phyloP scores from a whole-genome alignment of 1,140 invertebrate genomes.

The Drosophila tsacasi region DNA sequence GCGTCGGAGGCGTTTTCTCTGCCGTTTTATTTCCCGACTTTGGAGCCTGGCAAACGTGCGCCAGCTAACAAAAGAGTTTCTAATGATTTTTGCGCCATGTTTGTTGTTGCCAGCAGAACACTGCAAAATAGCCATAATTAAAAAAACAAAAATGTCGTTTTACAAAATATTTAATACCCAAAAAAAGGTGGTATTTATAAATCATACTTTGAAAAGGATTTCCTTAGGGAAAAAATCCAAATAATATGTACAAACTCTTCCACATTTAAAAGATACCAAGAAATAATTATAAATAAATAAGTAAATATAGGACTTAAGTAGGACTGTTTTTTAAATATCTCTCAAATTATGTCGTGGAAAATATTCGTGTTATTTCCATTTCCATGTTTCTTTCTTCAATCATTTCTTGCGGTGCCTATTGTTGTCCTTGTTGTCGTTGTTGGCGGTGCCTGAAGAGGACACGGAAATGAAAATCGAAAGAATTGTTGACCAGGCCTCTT shows the following conservation, averaged over 20 bases:
- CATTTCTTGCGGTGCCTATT: conserved; percentile 13
- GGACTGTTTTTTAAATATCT: neutral
- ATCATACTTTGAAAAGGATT: neutral
- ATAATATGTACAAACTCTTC: neutral
- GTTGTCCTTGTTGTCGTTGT: conserved; percentile 29
- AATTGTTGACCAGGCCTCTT: conserved; percentile 72
- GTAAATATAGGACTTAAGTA: neutral
- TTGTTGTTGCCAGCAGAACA: conserved; percentile 47
- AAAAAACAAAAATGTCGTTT: too few relatives aligned
- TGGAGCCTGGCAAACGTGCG: conserved; percentile 60
- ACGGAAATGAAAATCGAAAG: conserved; percentile 84
- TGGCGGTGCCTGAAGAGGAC: conserved; percentile 62
- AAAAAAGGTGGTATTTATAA: neutral
- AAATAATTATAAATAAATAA: neutral
- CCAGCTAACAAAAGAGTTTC: conserved; percentile 79
- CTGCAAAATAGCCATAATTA: neutral
- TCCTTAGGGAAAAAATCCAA: neutral
- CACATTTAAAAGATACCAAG: neutral
- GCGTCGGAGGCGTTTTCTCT: conserved; percentile 57
- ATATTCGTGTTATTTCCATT: neutral
- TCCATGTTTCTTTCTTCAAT: neutral
- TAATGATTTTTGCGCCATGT: conserved; percentile 83
- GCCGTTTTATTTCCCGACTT: conserved; percentile 68
- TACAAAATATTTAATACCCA: neutral
- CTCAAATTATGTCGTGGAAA: neutral